Evolutionary conservation across 2,888 invertebrate genomes (phyloP).

Genomic region (Andricus curvator): DNA sequence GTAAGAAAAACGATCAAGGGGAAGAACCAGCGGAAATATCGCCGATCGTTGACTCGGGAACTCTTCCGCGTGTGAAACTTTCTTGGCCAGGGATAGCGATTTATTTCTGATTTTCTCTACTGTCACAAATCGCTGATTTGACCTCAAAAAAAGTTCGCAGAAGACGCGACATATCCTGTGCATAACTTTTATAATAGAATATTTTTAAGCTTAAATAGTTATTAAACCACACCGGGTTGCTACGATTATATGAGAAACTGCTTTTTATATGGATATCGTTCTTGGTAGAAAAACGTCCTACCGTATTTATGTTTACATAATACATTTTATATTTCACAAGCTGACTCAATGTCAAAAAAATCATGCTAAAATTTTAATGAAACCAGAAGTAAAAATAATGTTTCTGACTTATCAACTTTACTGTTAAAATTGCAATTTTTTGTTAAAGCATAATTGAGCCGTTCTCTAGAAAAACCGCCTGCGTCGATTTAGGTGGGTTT

Average conservation of each 20-base stretch:
- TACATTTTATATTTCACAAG: too few species aligned
- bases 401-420: too few species aligned
- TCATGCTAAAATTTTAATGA: too few species aligned
- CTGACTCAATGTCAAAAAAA: too few species aligned
- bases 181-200: not conserved
- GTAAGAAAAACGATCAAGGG: constrained; percentile 27
- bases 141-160: not conserved
- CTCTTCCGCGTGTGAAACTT: constrained; percentile 15
- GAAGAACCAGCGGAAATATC: constrained; percentile 12
- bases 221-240: not conserved
- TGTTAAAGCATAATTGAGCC: too few species aligned
- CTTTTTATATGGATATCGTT: not conserved
- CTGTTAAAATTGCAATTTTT: too few species aligned
- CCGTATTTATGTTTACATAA: too few species aligned
- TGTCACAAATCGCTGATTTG: not conserved
- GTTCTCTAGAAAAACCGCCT: too few species aligned
- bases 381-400: too few species aligned
- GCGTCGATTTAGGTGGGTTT: too few species aligned
- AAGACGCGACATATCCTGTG: not conserved
- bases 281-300: too few species aligned
- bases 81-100: constrained; percentile 15
- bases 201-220: not conserved
- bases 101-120: not conserved
- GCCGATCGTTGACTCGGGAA: constrained; percentile 1
- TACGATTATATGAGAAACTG: not conserved